Conservation (phyloP, 1,140 invertebrate species). For the Cylas formicarius region DNA sequence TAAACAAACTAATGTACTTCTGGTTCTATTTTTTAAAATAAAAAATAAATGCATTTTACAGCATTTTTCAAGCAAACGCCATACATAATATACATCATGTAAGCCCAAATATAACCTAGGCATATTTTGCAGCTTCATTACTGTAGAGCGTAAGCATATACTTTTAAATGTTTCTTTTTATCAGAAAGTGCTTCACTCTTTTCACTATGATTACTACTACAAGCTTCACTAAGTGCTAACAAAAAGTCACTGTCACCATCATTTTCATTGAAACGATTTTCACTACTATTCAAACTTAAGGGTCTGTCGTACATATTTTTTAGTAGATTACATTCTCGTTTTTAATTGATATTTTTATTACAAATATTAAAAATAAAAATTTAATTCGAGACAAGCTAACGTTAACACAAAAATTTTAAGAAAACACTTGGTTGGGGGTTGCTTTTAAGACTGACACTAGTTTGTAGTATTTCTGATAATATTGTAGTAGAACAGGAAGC, state of each 20-base stretch:
- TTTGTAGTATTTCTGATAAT: conserved; percentile 5
- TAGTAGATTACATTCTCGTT: no score
- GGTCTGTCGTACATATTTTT: conserved; percentile 4
- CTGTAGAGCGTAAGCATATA: conserved; percentile 3
- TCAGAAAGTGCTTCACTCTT: conserved; percentile 7
- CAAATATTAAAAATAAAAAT: no score
- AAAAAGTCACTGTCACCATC: conserved; percentile 7
- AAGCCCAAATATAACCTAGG: conserved; percentile 14
- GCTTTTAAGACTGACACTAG: conserved; percentile 5
- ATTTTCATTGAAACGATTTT: no score
- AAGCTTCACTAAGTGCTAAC: conserved; percentile 3
- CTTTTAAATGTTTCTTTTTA: conserved; percentile 10
- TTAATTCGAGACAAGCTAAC: conserved; percentile 9
- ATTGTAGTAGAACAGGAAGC: conserved; percentile 1
- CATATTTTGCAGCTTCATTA: conserved; percentile 9
- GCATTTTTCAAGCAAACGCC: conserved; percentile 10
- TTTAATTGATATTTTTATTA: background rate
- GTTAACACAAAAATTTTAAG: conserved; percentile 3
- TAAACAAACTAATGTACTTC: conserved; percentile 8
- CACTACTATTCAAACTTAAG: background rate
- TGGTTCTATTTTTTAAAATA: conserved; percentile 14
- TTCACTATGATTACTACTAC: no score
- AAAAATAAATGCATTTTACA: conserved; percentile 15
- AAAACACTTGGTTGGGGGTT: conserved; percentile 5
- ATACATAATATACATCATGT: conserved; percentile 10